phyloP scores from a whole-genome alignment of 2,113 vertebrate genomes.

The Crotalus horridus region DNA sequence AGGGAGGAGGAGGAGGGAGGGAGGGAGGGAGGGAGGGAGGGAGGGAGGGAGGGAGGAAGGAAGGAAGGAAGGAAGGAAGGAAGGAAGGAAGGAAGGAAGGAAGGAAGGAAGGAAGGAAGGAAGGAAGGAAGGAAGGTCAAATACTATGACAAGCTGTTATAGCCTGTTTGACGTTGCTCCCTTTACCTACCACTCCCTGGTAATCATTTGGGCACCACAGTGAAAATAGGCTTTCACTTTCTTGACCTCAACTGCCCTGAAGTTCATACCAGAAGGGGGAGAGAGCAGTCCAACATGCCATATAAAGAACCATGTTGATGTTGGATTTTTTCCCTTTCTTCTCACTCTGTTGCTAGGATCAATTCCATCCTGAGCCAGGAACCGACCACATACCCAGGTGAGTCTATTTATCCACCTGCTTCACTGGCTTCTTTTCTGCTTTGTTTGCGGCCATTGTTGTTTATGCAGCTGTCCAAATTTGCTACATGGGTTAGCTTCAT shows the following conservation, averaged over 20 bases:
- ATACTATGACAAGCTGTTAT: not conserved
- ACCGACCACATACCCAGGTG: not conserved
- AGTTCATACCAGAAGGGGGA: not conserved
- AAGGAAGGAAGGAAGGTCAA: not conserved
- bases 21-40: too few species aligned
- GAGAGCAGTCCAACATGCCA: not conserved
- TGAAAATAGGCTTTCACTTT: not conserved
- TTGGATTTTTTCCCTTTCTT: not conserved
- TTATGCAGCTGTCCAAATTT: constrained; percentile 19
- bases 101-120: too few species aligned
- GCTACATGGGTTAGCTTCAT: not conserved
- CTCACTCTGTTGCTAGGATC: not conserved
- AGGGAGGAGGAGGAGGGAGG: not conserved
- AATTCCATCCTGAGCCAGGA: not conserved
- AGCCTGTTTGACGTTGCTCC: not conserved
- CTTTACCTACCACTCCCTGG: not conserved
- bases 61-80: not conserved
- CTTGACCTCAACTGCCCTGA: not conserved
- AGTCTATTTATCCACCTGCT: constrained; percentile 14
- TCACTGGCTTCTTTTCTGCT: not conserved
- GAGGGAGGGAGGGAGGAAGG: too few species aligned
- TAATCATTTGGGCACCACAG: not conserved
- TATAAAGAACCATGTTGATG: not conserved
- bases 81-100: too few species aligned
- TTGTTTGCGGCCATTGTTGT: not conserved